These are phyloP conservation scores for Myiotriccus ornatus DNA, from an alignment of 2,797 vertebrate species.

Conservation along the genomic window DNA sequence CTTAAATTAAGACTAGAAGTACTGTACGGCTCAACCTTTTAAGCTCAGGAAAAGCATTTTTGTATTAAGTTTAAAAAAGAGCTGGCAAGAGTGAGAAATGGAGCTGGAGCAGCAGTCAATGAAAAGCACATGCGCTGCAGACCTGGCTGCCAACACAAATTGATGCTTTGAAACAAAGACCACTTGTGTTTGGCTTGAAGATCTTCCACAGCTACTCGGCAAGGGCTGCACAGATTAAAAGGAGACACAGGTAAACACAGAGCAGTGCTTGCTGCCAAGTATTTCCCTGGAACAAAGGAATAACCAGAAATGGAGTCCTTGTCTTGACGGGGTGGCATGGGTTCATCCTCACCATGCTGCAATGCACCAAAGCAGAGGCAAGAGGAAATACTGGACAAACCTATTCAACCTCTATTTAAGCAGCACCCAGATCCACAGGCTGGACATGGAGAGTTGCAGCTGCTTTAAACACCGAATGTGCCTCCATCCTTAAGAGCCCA, in stretches of 20 bases:
- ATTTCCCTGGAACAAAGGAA: conserved; percentile 13
- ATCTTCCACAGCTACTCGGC: conserved; percentile 28
- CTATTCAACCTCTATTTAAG: background rate
- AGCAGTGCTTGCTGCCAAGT: background rate
- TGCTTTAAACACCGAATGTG: background rate
- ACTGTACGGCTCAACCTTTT: background rate
- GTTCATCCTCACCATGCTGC: background rate
- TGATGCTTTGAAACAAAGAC: conserved; percentile 61
- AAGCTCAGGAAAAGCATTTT: conserved; percentile 37
- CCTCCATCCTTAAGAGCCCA: background rate
- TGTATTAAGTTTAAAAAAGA: conserved; percentile 1
- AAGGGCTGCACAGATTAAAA: conserved; percentile 17
- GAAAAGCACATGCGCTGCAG: conserved; percentile 59
- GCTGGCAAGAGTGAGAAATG: background rate
- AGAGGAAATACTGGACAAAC: background rate
- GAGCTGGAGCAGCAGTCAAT: conserved; percentile 31
- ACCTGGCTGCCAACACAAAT: conserved; percentile 61
- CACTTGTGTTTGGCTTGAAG: conserved; percentile 40
- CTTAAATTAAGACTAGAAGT: conserved; percentile 20
- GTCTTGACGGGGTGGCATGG: background rate
- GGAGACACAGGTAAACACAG: conserved; percentile 17
- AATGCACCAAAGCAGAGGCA: background rate
- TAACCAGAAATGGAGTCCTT: background rate
- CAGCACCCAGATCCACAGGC: background rate
- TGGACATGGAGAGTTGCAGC: background rate